Conservation (phyloP, 1,140 invertebrate species). For the Anastrepha obliqua region DNA sequence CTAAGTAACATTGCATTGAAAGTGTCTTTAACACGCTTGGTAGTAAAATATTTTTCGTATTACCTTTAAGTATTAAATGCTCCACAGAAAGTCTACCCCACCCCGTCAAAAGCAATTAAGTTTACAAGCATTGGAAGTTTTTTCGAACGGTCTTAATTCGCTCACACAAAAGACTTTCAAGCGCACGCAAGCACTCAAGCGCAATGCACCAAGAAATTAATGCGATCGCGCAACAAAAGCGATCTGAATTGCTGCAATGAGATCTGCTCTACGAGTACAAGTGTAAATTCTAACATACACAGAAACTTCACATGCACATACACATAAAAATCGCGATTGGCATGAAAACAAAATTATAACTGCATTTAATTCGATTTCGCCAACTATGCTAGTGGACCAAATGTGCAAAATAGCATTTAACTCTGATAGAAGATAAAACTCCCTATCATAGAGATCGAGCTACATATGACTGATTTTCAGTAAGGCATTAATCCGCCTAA, state of each 20-base stretch:
- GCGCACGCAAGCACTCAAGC: background rate
- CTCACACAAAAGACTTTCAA: constrained; percentile 9
- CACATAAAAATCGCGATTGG: background rate
- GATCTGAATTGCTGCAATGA: constrained; percentile 38
- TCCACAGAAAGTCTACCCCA: background rate
- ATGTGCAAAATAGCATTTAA: constrained; percentile 63
- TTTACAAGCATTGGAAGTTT: constrained; percentile 23
- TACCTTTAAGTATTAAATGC: background rate
- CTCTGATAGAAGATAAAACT: constrained; percentile 15
- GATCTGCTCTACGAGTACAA: background rate
- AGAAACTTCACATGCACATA: background rate
- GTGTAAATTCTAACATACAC: background rate
- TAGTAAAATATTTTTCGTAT: background rate
- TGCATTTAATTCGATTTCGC: constrained; percentile 71
- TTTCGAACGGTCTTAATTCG: background rate
- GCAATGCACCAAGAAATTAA: constrained; percentile 25
- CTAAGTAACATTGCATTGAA: background rate
- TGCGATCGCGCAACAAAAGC: background rate
- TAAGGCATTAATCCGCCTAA: too few relatives aligned
- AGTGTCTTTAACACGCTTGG: constrained; percentile 3
- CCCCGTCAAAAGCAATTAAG: constrained; percentile 16
- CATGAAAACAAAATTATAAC: constrained; percentile 70
- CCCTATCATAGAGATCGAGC: too few relatives aligned
- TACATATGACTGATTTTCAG: too few relatives aligned
- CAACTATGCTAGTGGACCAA: constrained; percentile 71